These are phyloP conservation scores for Panzeria rudis DNA, from an alignment of 2,888 invertebrate genomes.

Conservation along the genomic window DNA sequence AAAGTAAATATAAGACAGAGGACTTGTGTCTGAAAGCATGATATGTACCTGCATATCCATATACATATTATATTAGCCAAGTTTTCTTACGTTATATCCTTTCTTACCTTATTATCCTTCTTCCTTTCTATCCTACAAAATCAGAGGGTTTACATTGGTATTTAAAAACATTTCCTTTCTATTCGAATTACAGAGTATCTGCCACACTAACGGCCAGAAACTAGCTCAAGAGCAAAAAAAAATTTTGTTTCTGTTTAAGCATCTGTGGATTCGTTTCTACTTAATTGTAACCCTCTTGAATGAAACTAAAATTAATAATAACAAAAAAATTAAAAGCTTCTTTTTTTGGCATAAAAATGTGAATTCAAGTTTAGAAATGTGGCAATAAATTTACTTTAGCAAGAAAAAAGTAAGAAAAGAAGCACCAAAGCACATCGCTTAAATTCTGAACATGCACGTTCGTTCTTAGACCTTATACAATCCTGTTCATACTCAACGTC, in stretches of 20 bases:
- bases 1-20: no score
- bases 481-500: slow-evolving; percentile 43
- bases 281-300: slow-evolving; percentile 26
- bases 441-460: slow-evolving; percentile 40
- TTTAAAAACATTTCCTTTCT: not conserved
- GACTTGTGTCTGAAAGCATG: no score
- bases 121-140: no score
- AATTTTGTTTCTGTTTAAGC: not conserved
- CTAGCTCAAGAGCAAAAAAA: not conserved
- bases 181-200: no score
- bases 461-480: slow-evolving; percentile 35
- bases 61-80: no score
- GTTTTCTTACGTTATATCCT: no score
- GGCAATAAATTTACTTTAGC: slow-evolving; percentile 79
- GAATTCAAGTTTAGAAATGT: slow-evolving; percentile 71
- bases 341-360: slow-evolving; percentile 48
- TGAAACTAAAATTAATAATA: slow-evolving; percentile 21
- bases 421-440: slow-evolving; percentile 1
- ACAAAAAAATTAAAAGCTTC: not conserved
- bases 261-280: not conserved
- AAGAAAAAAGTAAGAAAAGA: slow-evolving; percentile 5
- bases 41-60: no score
- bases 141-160: no score
- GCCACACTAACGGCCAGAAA: no score
- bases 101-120: no score